Evolutionary conservation across 2,113 vertebrate genomes (phyloP).

Genomic region (Polypterus senegalus): DNA sequence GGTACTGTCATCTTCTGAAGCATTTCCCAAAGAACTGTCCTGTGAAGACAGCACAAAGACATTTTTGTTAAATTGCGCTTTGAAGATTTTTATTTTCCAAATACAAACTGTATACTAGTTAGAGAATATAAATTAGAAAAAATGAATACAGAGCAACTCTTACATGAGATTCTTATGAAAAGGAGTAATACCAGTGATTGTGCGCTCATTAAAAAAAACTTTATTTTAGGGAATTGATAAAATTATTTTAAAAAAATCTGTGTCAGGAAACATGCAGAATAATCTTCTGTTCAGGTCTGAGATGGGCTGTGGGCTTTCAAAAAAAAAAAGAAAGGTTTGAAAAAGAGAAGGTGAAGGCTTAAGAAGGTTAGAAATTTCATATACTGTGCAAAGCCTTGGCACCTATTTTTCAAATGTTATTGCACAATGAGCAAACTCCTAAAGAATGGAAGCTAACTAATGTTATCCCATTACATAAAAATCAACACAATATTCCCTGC

Average conservation of each 20-base stretch:
- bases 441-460: too few relatives aligned
- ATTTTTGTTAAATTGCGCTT: constrained; percentile 16
- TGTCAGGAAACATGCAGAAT: too few relatives aligned
- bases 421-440: too few relatives aligned
- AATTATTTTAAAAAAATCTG: background rate
- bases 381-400: too few relatives aligned
- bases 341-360: too few relatives aligned
- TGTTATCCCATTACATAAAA: too few relatives aligned
- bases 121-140: background rate
- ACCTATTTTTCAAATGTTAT: too few relatives aligned
- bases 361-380: too few relatives aligned
- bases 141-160: constrained; percentile 16
- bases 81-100: background rate
- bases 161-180: constrained; percentile 38
- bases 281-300: too few relatives aligned
- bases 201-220: background rate
- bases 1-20: constrained; percentile 79
- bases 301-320: too few relatives aligned
- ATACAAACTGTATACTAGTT: background rate
- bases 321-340: too few relatives aligned
- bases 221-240: background rate
- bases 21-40: constrained; percentile 90
- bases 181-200: background rate
- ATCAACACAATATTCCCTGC: too few relatives aligned
- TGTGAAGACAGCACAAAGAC: constrained; percentile 42